phyloP scores from a whole-genome alignment of 2,113 vertebrate genomes.

The Rhagologus leucostigma region DNA sequence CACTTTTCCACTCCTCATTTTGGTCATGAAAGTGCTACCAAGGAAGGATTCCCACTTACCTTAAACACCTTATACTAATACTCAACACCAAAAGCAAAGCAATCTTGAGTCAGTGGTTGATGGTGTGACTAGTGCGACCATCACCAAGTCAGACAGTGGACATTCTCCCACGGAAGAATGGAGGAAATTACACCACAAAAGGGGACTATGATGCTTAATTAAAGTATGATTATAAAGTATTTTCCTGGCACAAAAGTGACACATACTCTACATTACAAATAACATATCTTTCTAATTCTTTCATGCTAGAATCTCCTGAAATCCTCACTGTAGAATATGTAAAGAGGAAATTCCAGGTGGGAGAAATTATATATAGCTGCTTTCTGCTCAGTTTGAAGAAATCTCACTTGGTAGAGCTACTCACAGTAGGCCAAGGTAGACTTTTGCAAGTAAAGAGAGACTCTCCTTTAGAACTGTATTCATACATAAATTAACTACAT shows the following conservation, averaged over 20 bases:
- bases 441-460: neutral
- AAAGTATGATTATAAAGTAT: neutral
- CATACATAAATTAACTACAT: neutral
- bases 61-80: neutral
- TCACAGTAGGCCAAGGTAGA: neutral
- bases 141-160: neutral
- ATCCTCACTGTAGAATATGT: neutral
- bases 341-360: neutral
- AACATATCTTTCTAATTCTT: neutral
- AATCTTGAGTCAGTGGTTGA: neutral
- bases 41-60: neutral
- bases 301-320: neutral
- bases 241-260: neutral
- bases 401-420: neutral
- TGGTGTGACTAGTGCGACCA: neutral
- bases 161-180: neutral
- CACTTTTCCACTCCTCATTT: neutral
- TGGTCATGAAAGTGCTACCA: neutral
- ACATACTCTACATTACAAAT: neutral
- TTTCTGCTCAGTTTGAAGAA: neutral
- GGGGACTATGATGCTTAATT: neutral
- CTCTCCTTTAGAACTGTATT: neutral
- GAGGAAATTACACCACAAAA: neutral
- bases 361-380: neutral
- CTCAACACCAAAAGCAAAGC: neutral